Evolutionary conservation across 1,140 invertebrate genomes (phyloP), one percentile per base, ranked within the genome.

Genomic region (Telenomus remus): DNA sequence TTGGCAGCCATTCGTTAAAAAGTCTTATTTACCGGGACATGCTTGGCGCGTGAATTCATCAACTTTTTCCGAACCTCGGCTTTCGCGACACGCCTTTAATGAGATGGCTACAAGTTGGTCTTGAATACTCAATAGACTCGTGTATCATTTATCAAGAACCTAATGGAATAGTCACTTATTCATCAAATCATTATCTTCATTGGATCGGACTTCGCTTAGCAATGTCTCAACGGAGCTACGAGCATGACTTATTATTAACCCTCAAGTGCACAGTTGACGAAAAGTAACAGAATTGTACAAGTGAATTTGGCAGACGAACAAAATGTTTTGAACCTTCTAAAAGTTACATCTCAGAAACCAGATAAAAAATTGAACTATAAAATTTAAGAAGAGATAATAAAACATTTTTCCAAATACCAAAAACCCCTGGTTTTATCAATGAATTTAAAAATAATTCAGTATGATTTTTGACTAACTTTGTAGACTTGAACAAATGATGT

Each of bases 151-250:
- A 75, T 69, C 47, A 59, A 27, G 54, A n/a, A 63, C n/a, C 57
- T 64, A 75, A 76, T 75, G 65, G 60, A 70, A 65, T 4, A 15
- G 9, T 76, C 16, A 70, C 48, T 70, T 75, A 75, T 75, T 75
- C 69, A 69, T 47, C 54, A 15, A 64, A 69, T 68, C 57, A 69
- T 64, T 75, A 75, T 57, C 59, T 64, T 53, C 50, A 64, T 51
- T 63, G 39, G 16, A 46, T 60, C 27, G 13, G 35, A 57, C 14
- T 47, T 75, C 42, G 16, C 12, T 14, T 27, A 27, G 19, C 12
- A 2, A 9, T 48, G 49, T 66, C 50, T 66, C 55, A 50, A 11
- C 10, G 57, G 63, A 68, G 12, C 39, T 7, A 2, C 19, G 6
- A 57, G 48, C 47, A 46, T 34, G 11, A 5, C 48, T 16, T 57